phyloP scores from a whole-genome alignment of 2,113 vertebrate genomes.

The Ariopsis seemanni region DNA sequence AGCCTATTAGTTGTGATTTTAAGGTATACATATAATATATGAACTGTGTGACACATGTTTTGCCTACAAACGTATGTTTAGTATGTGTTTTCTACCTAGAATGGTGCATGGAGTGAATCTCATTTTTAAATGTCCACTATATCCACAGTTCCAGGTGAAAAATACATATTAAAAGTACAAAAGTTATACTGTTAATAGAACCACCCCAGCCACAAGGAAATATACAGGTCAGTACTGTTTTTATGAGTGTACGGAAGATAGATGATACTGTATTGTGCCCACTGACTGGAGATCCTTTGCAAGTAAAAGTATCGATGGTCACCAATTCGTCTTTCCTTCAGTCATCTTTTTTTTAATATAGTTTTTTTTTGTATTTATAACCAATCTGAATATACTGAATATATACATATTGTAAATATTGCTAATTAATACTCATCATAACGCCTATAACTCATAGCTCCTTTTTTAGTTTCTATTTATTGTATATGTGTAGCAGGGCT shows the following conservation, averaged over 20 bases:
- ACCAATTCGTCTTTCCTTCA: not conserved
- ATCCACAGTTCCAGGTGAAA: not conserved
- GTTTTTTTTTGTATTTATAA: too few species aligned
- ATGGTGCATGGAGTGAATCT: not conserved
- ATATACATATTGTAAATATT: too few species aligned
- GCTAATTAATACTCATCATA: too few species aligned
- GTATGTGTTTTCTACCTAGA: not conserved
- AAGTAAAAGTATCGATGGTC: not conserved
- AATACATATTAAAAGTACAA: not conserved
- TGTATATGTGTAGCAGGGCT: too few species aligned
- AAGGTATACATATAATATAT: not conserved
- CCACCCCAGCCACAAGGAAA: not conserved
- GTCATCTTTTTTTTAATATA: too few species aligned
- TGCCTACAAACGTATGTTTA: not conserved
- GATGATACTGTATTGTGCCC: not conserved
- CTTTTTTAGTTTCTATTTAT: too few species aligned
- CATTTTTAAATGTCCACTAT: too few species aligned
- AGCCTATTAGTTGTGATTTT: not conserved
- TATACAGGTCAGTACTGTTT: not conserved
- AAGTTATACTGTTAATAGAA: not conserved
- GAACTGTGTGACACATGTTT: not conserved
- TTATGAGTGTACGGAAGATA: not conserved
- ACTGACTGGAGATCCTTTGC: not conserved
- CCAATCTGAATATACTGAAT: too few species aligned
- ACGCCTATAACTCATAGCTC: too few species aligned